Evolutionary conservation across 2,888 invertebrate genomes (phyloP), one percentile per base, ranked within the genome.

Genomic region (Vesta saturnalis): DNA sequence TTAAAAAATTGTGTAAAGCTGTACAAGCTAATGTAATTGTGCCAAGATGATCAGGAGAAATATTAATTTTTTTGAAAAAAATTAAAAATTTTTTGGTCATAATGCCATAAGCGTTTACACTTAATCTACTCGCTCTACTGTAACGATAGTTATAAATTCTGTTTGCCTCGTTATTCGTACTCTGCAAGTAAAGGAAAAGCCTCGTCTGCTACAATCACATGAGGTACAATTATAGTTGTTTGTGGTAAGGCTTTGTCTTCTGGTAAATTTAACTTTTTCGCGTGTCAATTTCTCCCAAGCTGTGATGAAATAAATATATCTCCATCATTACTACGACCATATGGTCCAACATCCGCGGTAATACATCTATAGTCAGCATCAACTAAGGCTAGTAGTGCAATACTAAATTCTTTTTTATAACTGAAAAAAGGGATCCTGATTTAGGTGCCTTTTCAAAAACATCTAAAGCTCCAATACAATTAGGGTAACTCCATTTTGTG

Each of bases 351-450:
- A 43, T 43, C 43, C 3, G 10, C 14, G 10, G 14, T 4, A n/a
- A 43, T 43, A n/a, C 3, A 43, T 43, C 43, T 43, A 14, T 43
- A 43, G 43, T 60, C 59, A 10, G 60, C 52, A 65, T 65, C 54
- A 15, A 46, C 47, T 6, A n/a, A 14, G 30, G 65, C 65, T 30
- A 65, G 22, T 23, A 65, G 16, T 14, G 57, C 62, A 16, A 58
- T 52, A 23, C 62, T 62, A 21, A 67, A 67, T 6, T 30, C 15
- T 8, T 23, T 16, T 63, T 67, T 67, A 18, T 63, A 67, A 56
- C 63, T 62, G n/a, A 5, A n/a, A 58, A 57, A 14, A 39, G 15
- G 12, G 62, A 67, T 22, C 62, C 67, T 14, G 35, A 46, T 14
- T 63, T 19, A 6, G 49, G 15, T 16, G 67, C 63, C 15, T 23